Evolutionary conservation across 2,113 vertebrate species (phyloP).

Genomic region (Bagarius yarrelli): DNA sequence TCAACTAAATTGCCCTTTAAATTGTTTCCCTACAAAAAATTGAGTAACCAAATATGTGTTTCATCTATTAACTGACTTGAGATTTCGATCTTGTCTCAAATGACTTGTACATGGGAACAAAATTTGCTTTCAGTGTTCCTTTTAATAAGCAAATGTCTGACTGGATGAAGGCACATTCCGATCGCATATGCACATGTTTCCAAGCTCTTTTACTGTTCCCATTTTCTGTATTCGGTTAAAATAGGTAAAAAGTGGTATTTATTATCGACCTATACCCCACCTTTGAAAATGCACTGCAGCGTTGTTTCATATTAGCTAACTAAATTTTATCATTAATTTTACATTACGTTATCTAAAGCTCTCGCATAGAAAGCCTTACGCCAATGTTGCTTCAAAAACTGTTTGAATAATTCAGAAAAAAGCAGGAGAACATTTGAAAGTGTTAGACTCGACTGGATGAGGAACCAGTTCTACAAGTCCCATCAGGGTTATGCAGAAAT

Average conservation of each 20-base stretch:
- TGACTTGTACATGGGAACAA: slow-evolving; percentile 65
- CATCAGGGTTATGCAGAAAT: slow-evolving; percentile 33
- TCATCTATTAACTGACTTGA: slow-evolving; percentile 69
- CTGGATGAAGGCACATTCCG: slow-evolving; percentile 59
- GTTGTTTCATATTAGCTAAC: slow-evolving; percentile 72
- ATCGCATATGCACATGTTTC: slow-evolving; percentile 49
- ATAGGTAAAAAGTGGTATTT: slow-evolving; percentile 67
- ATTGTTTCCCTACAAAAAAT: slow-evolving; percentile 66
- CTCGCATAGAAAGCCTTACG: slow-evolving; percentile 58
- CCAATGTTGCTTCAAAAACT: slow-evolving; percentile 63
- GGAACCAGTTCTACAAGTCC: slow-evolving; percentile 42
- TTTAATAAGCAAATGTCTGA: slow-evolving; percentile 55
- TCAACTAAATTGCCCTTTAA: slow-evolving; percentile 70
- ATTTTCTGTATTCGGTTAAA: slow-evolving; percentile 66
- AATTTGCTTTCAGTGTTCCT: slow-evolving; percentile 59
- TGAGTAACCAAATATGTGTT: slow-evolving; percentile 64
- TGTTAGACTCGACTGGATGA: slow-evolving; percentile 48
- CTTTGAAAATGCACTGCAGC: slow-evolving; percentile 68
- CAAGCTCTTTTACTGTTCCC: slow-evolving; percentile 64
- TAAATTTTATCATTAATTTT: slow-evolving; percentile 77
- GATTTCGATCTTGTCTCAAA: slow-evolving; percentile 69
- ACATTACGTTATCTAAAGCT: slow-evolving; percentile 69
- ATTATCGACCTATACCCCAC: slow-evolving; percentile 72
- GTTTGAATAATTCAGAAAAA: slow-evolving; percentile 68
- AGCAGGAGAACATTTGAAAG: slow-evolving; percentile 54